Percentiles rank a stretch among this genome's conserved stretches.
phyloP scores from a whole-genome alignment of 2,888 invertebrate genomes.

The Pollenia labialis region DNA sequence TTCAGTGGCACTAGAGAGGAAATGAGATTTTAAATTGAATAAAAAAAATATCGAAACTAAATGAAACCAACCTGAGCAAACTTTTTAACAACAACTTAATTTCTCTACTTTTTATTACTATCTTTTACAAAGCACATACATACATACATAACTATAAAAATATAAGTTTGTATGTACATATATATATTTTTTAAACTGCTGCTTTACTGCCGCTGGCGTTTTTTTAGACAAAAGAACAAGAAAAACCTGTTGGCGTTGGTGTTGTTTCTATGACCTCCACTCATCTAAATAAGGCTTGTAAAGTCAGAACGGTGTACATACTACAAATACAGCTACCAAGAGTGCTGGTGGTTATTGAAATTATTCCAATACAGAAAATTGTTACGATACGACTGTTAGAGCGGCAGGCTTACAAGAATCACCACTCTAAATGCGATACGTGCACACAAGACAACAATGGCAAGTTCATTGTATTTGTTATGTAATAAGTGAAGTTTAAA shows the following conservation, averaged over 20 bases:
- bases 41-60: slow-evolving; percentile 14
- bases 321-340: slow-evolving; percentile 21
- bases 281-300: slow-evolving; percentile 62
- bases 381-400: background rate
- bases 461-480: slow-evolving; percentile 31
- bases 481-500: slow-evolving; percentile 5
- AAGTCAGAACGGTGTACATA: slow-evolving; percentile 47
- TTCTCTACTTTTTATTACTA: slow-evolving; percentile 35
- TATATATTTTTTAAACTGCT: slow-evolving; percentile 22
- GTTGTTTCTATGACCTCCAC: slow-evolving; percentile 70
- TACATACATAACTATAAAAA: no score
- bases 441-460: background rate
- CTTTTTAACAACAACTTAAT: slow-evolving; percentile 35
- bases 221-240: slow-evolving; percentile 64
- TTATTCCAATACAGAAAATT: slow-evolving; percentile 31
- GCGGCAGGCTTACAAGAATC: slow-evolving; percentile 19
- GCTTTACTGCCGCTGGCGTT: slow-evolving; percentile 14
- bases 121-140: no score
- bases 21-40: slow-evolving; percentile 10
- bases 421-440: slow-evolving; percentile 28
- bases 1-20: background rate
- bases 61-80: slow-evolving; percentile 22
- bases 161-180: background rate
- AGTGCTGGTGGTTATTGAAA: slow-evolving; percentile 37
- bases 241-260: slow-evolving; percentile 75